phyloP scores from a whole-genome alignment of 2,888 invertebrate genomes.

The Allolobophora icterica region DNA sequence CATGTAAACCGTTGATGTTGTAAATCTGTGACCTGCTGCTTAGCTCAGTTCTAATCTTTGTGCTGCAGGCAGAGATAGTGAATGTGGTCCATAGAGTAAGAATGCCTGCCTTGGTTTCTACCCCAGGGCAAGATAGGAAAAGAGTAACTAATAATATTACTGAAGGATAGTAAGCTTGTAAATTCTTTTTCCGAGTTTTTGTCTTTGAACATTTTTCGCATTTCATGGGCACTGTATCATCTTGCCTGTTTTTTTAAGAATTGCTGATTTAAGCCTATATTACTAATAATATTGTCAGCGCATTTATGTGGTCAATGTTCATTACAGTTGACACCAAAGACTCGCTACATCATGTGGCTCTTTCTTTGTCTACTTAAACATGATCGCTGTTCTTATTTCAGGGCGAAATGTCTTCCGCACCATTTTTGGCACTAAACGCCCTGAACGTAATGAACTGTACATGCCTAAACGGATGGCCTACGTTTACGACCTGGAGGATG shows the following conservation, averaged over 20 bases:
- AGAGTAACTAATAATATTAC: too few species aligned
- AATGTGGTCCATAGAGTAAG: too few species aligned
- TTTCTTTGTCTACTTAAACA: not conserved
- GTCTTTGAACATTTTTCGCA: too few species aligned
- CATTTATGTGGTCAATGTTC: not conserved
- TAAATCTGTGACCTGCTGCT: too few species aligned
- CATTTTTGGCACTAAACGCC: constrained; percentile 60
- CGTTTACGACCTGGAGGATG: constrained; percentile 90
- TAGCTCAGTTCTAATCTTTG: too few species aligned
- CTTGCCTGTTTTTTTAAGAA: not conserved
- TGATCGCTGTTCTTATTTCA: not conserved
- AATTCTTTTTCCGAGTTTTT: too few species aligned
- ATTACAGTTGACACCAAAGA: not conserved
- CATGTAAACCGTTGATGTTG: too few species aligned
- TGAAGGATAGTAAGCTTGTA: too few species aligned
- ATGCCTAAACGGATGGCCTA: constrained; percentile 97
- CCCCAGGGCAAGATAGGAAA: too few species aligned
- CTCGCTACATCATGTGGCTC: not conserved
- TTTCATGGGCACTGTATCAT: too few species aligned
- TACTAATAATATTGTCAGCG: not conserved
- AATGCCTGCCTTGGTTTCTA: too few species aligned
- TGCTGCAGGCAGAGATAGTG: too few species aligned
- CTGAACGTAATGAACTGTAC: constrained; percentile 83
- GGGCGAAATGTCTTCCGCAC: constrained; percentile 74
- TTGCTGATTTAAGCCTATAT: not conserved